These are phyloP conservation scores for Tragelaphus strepsiceros DNA, from an alignment of 2,113 vertebrate genomes.

Conservation along the genomic window DNA sequence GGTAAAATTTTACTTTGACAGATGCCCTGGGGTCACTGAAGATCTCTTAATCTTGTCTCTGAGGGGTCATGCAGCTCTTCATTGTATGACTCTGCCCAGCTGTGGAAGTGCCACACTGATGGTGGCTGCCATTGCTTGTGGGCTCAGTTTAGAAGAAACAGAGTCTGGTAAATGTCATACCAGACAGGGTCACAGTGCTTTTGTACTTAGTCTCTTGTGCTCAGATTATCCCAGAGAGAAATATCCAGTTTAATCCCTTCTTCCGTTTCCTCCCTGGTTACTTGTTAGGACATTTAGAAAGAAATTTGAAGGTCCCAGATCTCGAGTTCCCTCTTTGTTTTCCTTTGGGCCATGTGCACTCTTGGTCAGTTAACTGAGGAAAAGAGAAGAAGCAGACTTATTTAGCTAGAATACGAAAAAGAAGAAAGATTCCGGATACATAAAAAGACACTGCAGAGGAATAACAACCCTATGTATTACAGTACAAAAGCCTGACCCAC, in stretches of 20 bases:
- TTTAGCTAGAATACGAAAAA: neutral
- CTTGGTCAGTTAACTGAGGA: neutral
- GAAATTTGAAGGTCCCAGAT: neutral
- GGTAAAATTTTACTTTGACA: slow-evolving; percentile 30
- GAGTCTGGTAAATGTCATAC: neutral
- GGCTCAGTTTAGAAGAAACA: neutral
- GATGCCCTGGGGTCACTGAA: slow-evolving; percentile 20
- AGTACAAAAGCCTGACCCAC: neutral
- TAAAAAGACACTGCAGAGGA: neutral
- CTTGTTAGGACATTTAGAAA: neutral
- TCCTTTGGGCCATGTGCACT: neutral
- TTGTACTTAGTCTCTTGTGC: neutral
- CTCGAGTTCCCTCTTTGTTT: neutral
- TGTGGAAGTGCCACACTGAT: neutral
- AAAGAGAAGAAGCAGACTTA: neutral
- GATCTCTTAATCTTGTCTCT: slow-evolving; percentile 26
- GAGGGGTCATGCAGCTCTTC: slow-evolving; percentile 32
- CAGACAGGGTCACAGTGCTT: neutral
- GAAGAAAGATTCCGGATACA: neutral
- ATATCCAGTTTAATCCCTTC: neutral
- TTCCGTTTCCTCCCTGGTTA: neutral
- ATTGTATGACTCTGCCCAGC: slow-evolving; percentile 3
- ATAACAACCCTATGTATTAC: neutral
- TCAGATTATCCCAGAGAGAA: neutral
- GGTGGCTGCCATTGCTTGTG: neutral